phyloP scores from a whole-genome alignment of 2,113 vertebrate species.

The Gasterosteus aculeatus region DNA sequence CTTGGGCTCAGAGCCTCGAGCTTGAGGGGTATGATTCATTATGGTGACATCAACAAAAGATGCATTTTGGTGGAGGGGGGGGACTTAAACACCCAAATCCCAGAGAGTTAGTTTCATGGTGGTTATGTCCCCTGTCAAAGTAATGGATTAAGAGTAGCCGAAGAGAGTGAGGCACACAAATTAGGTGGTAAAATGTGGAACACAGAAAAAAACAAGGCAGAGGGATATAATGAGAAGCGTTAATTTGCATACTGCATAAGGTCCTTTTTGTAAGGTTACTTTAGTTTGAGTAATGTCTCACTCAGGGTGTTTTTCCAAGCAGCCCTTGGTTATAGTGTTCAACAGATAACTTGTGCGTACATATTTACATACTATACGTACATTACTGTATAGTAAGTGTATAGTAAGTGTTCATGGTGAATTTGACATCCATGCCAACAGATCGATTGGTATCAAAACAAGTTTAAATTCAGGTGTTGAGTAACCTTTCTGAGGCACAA shows the following conservation, averaged over 20 bases:
- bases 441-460: slow-evolving; percentile 17
- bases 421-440: no score
- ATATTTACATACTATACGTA: no score
- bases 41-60: slow-evolving; percentile 1
- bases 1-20: neutral
- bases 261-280: slow-evolving; percentile 29
- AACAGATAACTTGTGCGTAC: slow-evolving; percentile 1
- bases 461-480: slow-evolving; percentile 10
- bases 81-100: no score
- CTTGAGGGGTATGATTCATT: neutral
- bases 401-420: neutral
- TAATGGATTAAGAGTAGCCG: neutral
- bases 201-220: neutral
- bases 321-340: slow-evolving; percentile 9
- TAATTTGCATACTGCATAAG: slow-evolving; percentile 45
- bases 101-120: neutral
- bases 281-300: slow-evolving; percentile 35
- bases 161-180: neutral
- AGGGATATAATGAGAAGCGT: slow-evolving; percentile 12
- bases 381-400: no score
- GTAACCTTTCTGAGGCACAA: neutral
- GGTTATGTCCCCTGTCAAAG: neutral
- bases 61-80: neutral
- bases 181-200: slow-evolving; percentile 18
- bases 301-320: slow-evolving; percentile 24